Conservation (phyloP, 2,797 vertebrate species). For the Poeciliopsis presidionis region DNA sequence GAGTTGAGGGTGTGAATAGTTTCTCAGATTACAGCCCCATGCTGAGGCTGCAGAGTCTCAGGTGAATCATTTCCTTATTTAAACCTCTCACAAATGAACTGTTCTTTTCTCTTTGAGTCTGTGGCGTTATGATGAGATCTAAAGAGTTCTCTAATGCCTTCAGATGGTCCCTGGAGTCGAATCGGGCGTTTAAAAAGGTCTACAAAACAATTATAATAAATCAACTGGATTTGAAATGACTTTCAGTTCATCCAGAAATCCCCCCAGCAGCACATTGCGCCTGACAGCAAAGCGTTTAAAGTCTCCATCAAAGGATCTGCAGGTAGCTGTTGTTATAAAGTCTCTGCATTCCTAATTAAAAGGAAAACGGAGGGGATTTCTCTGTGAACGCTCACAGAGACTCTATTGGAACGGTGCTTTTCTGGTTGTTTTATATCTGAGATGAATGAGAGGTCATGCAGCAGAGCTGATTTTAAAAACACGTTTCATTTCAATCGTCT, state of each 20-base stretch:
- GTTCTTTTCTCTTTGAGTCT: slow-evolving; percentile 8
- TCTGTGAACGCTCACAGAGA: background rate
- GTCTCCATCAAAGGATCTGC: background rate
- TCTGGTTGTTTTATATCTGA: background rate
- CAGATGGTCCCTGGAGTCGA: background rate
- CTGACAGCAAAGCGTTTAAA: background rate
- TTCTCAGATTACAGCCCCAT: background rate
- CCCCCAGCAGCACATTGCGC: background rate
- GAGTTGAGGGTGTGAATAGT: background rate
- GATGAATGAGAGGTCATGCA: no score
- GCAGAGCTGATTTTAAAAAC: background rate
- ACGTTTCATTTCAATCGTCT: background rate
- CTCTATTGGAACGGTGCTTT: background rate
- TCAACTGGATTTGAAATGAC: slow-evolving; percentile 2
- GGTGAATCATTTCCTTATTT: slow-evolving; percentile 3
- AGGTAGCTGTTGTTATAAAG: background rate
- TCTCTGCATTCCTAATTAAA: background rate
- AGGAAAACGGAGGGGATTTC: background rate
- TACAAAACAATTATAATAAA: slow-evolving; percentile 4
- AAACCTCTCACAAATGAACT: slow-evolving; percentile 13
- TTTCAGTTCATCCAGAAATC: slow-evolving; percentile 6
- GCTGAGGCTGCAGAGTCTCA: background rate
- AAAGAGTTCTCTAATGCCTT: slow-evolving; percentile 8
- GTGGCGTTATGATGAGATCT: slow-evolving; percentile 18
- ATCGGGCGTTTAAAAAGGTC: background rate